Evolutionary conservation across 1,140 invertebrate genomes (phyloP), one percentile per base, ranked within the genome.

Genomic region (Platyscapa corneri): DNA sequence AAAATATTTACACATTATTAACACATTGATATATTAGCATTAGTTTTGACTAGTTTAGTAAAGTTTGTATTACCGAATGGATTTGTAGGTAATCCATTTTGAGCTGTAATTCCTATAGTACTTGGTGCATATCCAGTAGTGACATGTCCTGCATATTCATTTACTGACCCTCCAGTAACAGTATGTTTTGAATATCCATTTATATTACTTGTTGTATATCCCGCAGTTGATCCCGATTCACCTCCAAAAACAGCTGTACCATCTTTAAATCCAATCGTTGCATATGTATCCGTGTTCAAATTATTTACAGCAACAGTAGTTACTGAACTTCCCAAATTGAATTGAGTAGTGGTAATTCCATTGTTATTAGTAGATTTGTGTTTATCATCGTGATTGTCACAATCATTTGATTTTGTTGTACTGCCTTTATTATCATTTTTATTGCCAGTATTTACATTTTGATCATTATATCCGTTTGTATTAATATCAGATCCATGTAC

Each of bases 361-460:
- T 76, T 53, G 0, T 67, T 53, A 8, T 23, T 78, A 56, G 27
- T 34, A 34, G 32, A 75, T 42, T 32, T 39, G 8, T 42, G n/a
- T 64, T 8, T 65, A 56, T 70, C 74, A 77, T 86, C 46, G 20
- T 75, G 80, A 70, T 84, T 78, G 77, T 85, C 74, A 82, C 82
- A 81, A 74, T 88, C 70, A 78, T 53, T 76, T 37, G 77, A 53
- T 77, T 86, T 39, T 77, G 80, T 32, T 79, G 77, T 87, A 86
- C 76, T 34, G 65, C 84, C 82, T 79, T 82, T 87, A 87, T 83
- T 72, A 34, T 72, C 53, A 74, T 76, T 82, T 65, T 76, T 80
- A n/a, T 56, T 34, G n/a, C 75, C 79, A 16, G 34, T 60, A 64
- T 86, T 76, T 23, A 70, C 74, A 70, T 75, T 81, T 65, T 82